Evolutionary conservation across 2,797 vertebrate species (phyloP).

Genomic region (Leucoraja ocellata): DNA sequence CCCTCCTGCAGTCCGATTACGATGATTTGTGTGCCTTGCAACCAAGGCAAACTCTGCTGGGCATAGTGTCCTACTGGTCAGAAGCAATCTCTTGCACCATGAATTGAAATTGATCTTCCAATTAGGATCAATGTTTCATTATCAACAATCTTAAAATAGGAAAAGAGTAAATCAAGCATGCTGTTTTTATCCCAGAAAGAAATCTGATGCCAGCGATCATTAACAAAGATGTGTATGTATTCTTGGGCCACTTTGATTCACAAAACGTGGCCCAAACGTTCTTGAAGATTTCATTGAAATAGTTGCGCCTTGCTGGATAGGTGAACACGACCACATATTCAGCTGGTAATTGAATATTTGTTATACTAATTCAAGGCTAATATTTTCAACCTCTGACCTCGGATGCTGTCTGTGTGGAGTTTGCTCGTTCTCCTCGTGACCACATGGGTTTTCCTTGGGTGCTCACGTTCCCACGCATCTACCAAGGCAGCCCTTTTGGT

Average conservation of each 20-base stretch:
- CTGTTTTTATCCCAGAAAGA: not conserved
- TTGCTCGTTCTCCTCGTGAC: too few species aligned
- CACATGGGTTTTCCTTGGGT: too few species aligned
- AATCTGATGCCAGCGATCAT: not conserved
- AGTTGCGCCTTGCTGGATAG: not conserved
- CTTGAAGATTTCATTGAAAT: not conserved
- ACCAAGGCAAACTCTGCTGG: not conserved
- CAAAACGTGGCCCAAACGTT: not conserved
- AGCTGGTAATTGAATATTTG: not conserved
- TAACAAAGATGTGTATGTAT: not conserved
- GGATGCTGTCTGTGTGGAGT: too few species aligned
- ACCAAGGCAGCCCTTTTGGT: not conserved
- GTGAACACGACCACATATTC: not conserved
- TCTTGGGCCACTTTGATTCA: not conserved
- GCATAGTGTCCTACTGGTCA: not conserved
- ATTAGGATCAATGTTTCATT: not conserved
- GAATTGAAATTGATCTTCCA: not conserved
- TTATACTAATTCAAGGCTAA: not conserved
- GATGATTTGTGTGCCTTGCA: not conserved
- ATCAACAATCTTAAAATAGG: not conserved
- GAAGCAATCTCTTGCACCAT: not conserved
- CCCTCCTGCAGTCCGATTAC: not conserved
- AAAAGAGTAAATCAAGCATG: too few species aligned
- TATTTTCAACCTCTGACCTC: not conserved
- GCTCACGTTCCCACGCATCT: not conserved